Evolutionary conservation across 2,113 vertebrate species (phyloP).

Genomic region (Physeter macrocephalus): DNA sequence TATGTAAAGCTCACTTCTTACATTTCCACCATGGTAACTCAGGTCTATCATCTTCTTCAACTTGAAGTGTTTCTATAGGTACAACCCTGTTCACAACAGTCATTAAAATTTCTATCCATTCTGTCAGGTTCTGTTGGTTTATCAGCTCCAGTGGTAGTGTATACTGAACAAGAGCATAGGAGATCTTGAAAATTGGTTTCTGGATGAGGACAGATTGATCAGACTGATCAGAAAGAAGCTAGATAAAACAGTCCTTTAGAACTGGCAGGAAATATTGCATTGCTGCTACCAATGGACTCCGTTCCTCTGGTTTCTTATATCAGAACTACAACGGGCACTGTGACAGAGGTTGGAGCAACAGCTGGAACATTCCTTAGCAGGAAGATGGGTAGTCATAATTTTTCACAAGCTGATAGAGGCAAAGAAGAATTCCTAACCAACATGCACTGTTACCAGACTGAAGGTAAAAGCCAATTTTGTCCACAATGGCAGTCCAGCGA

Average conservation of each 20-base stretch:
- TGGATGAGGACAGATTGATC: slow-evolving; percentile 97
- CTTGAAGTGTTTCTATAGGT: slow-evolving; percentile 95
- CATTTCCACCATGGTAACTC: slow-evolving; percentile 99
- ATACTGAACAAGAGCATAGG: slow-evolving; percentile 99
- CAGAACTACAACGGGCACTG: slow-evolving; percentile 71
- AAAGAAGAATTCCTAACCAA: slow-evolving; percentile 98
- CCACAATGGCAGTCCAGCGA: slow-evolving; percentile 97
- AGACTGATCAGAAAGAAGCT: slow-evolving; percentile 92
- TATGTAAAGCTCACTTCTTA: slow-evolving; percentile 99
- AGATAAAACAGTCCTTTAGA: slow-evolving; percentile 96
- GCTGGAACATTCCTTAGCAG: slow-evolving; percentile 70
- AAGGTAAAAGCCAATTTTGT: slow-evolving; percentile 98
- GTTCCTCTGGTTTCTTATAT: slow-evolving; percentile 98
- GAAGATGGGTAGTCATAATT: slow-evolving; percentile 89
- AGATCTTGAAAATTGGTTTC: slow-evolving; percentile 99
- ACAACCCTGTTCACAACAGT: slow-evolving; percentile 96
- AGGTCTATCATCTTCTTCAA: slow-evolving; percentile 97
- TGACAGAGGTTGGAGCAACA: slow-evolving; percentile 70
- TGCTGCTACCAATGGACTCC: slow-evolving; percentile 94
- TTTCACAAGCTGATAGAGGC: slow-evolving; percentile 98
- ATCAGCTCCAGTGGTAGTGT: slow-evolving; percentile 97
- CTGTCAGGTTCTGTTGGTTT: slow-evolving; percentile 96
- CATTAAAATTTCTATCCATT: slow-evolving; percentile 99
- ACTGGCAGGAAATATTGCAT: slow-evolving; percentile 99
- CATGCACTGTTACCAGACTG: slow-evolving; percentile 95